Evolutionary conservation across 2,888 invertebrate genomes (phyloP).

Genomic region (Ecliptopera silaceata): DNA sequence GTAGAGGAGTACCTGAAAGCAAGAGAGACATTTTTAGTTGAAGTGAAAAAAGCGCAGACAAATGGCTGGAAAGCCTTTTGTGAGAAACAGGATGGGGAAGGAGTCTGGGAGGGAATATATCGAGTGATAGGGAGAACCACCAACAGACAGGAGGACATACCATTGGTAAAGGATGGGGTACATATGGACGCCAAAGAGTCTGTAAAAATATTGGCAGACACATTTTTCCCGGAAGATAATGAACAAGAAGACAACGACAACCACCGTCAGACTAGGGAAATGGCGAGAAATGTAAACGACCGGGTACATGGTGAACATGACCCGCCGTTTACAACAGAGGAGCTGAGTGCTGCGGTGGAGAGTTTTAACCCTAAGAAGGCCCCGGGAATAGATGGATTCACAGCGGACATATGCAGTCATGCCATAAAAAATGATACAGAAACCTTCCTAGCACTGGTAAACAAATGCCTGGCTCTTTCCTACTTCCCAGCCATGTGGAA

Average conservation of each 20-base stretch:
- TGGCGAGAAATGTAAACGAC: constrained; percentile 6
- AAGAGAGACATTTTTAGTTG: not conserved
- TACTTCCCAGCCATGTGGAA: constrained; percentile 28
- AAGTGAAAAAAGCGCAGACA: not conserved
- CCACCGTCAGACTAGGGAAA: not conserved
- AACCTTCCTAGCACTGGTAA: constrained; percentile 1
- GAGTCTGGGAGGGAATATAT: no score
- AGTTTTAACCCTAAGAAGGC: constrained; percentile 34
- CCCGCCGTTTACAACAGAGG: constrained; percentile 29
- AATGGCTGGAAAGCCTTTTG: not conserved
- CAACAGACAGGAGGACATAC: not conserved
- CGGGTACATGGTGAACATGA: constrained; percentile 11
- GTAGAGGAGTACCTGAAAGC: constrained; percentile 4
- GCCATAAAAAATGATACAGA: constrained; percentile 25
- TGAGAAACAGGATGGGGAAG: not conserved
- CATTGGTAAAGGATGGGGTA: not conserved
- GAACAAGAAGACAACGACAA: not conserved
- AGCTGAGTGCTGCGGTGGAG: constrained; percentile 9
- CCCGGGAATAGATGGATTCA: constrained; percentile 21
- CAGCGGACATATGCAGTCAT: constrained; percentile 23
- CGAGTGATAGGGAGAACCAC: not conserved
- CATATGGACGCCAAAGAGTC: not conserved
- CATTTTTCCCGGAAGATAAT: not conserved
- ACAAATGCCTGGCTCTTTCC: constrained; percentile 30
- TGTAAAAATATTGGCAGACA: not conserved